phyloP scores from a whole-genome alignment of 2,888 invertebrate genomes.

The Lepas anatifera region DNA sequence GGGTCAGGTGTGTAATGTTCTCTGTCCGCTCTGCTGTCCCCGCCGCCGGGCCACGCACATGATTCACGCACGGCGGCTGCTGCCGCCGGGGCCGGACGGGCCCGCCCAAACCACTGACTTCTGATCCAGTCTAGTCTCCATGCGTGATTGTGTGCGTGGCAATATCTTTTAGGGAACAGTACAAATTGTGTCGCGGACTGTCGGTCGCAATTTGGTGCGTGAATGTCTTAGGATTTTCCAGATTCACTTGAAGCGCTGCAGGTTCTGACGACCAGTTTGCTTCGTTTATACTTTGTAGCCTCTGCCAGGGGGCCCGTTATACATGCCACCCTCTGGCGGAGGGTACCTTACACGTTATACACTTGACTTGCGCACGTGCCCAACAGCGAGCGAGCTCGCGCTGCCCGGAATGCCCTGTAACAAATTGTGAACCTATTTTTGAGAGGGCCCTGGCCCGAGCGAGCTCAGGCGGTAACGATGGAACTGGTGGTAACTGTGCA shows the following conservation, averaged over 20 bases:
- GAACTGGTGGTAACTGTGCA: background rate
- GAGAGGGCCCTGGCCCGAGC: slow-evolving; percentile 5
- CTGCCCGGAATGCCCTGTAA: background rate
- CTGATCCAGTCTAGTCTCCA: slow-evolving; percentile 12
- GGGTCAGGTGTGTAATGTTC: background rate
- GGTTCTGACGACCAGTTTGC: slow-evolving; percentile 7
- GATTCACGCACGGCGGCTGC: slow-evolving; percentile 16
- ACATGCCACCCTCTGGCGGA: background rate
- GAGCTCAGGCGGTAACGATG: background rate
- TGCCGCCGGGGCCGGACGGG: background rate
- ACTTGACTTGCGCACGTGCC: slow-evolving; percentile 8
- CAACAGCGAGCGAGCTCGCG: background rate
- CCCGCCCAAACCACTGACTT: background rate
- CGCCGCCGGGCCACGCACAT: slow-evolving; percentile 26
- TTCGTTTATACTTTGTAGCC: slow-evolving; percentile 10
- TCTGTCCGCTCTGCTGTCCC: slow-evolving; percentile 14
- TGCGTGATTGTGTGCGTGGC: slow-evolving; percentile 11
- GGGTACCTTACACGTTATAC: slow-evolving; percentile 12
- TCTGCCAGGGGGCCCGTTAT: background rate
- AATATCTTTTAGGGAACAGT: slow-evolving; percentile 12
- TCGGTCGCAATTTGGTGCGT: slow-evolving; percentile 7
- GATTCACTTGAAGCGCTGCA: background rate
- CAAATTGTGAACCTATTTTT: slow-evolving; percentile 12
- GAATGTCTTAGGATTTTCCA: slow-evolving; percentile 12
- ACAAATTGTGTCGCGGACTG: slow-evolving; percentile 7